Base-by-base conservation (phyloP, 2,113 vertebrate genomes). In the Pholis gunnellus region DNA sequence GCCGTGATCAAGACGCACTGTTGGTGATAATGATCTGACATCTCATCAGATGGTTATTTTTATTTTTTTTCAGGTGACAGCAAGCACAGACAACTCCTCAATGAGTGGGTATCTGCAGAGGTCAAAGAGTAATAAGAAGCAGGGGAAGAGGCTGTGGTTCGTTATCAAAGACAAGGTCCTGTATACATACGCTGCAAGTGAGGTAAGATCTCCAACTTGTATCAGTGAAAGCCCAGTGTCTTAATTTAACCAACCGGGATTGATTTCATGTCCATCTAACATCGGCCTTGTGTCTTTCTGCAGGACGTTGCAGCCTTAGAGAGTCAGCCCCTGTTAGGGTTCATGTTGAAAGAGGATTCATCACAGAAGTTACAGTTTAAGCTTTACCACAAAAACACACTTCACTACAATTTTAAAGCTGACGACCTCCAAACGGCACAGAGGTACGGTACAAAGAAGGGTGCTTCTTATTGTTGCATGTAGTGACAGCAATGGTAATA, bases 141-240 rank as follows among this genome's bases (percentile, higher is more conserved):
- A 96, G 50, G 97, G 97, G 95, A 99, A 98, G 93, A 97, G 97
- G 65, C 89, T 98, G 36, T 99, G 98, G 98, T 99, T 99, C 68
- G 97, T 99, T 88, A 98, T 99, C 91, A 98, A 99, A 94, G 96
- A 98, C 90, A 99, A 99, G 89, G 97, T 99, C 61, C 94, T 99
- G 29, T 99, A 99, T 86, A 99, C 97, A 1, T 99, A 99, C 0
- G 98, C 97, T 89, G 98, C 98, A 78, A 99, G 98, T 84, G 98
- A 99, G 98, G 98, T 99, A 94, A 94, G 95, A 9, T 29, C 60
- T 64, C n/a, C n/a, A 5, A 10, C 17, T 10, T 15, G 3, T 10
- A 14, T 68, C 59, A 46, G 0, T 17, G 36, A 59, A 78, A 64
- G 11, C 27, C 15, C 4, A 6, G 6, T 17, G 4, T 17, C 15